Base-by-base conservation (phyloP, 2,888 invertebrate species). In the Liodrosophila aerea region DNA sequence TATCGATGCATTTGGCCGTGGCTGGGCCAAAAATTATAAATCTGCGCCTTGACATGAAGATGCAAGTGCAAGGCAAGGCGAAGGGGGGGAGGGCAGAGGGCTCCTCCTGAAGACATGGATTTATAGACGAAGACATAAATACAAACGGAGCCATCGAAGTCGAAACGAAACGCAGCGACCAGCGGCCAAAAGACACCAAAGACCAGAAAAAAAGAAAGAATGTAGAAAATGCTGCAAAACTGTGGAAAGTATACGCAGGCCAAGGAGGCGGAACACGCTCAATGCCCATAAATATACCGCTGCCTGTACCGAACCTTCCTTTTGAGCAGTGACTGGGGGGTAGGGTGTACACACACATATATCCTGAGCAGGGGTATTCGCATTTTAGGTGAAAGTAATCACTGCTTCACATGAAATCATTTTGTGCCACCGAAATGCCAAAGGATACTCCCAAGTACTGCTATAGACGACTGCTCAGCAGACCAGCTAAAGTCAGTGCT, bases 371-470 rank as follows among this genome's bases (percentile, higher is more conserved):
- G 67, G 61, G 73, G 61, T 31, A 29, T 45, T 18, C 59, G 76
- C 76, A 74, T 64, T 81, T 81, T 82, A 77, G 85, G 85, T 85
- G 82, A 85, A 81, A 81, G 86, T 88, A 88, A 88, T 88, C 88
- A 80, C 88, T 81, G 83, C 85, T 88, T 86, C 89, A 87, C 89
- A 89, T 88, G 89, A 87, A 89, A 88, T 88, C 88, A 88, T 89
- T 88, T 83, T 77, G 76, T 76, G 61, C 72, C 73, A 68, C 81
- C 22, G 66, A 67, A 78, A 66, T 69, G 81, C 85, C 85, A 78
- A 67, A 57, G 65, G 71, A n/a, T n/a, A n/a, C n/a, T n/a, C n/a
- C n/a, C n/a, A n/a, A n/a, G n/a, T n/a, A n/a, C n/a, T n/a, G n/a
- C n/a, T n/a, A n/a, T n/a, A n/a, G n/a, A n/a, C n/a, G n/a, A n/a